Conservation (phyloP, 2,113 vertebrate genomes). For the Urocynchramus pylzowi region DNA sequence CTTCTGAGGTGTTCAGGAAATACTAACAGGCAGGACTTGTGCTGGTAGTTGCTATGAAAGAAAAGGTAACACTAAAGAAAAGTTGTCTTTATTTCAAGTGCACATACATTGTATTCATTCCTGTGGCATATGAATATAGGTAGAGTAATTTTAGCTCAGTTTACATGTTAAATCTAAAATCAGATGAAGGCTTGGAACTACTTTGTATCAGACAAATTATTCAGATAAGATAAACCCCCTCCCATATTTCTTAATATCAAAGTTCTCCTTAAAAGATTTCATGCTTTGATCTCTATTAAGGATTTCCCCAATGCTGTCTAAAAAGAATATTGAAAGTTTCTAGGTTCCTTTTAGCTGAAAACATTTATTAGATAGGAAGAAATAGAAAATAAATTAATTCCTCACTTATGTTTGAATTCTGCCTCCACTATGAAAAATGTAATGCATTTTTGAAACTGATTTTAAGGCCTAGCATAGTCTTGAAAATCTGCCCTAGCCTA, state of each 20-base stretch:
- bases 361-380: neutral
- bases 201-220: neutral
- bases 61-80: neutral
- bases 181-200: neutral
- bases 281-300: neutral
- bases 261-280: neutral
- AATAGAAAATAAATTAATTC: neutral
- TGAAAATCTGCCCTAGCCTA: neutral
- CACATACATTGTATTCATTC: neutral
- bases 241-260: neutral
- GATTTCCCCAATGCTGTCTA: neutral
- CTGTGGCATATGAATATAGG: neutral
- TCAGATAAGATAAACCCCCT: neutral
- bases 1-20: neutral
- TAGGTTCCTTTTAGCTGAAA: neutral
- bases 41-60: neutral
- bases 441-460: neutral
- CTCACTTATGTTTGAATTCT: neutral
- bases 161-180: neutral
- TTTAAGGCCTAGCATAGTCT: neutral
- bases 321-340: neutral
- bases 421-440: neutral
- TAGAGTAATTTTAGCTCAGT: neutral
- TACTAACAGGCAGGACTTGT: neutral
- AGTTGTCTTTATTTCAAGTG: neutral